Conservation (phyloP, 1,140 invertebrate species). For the Elymnias hypermnestra region DNA sequence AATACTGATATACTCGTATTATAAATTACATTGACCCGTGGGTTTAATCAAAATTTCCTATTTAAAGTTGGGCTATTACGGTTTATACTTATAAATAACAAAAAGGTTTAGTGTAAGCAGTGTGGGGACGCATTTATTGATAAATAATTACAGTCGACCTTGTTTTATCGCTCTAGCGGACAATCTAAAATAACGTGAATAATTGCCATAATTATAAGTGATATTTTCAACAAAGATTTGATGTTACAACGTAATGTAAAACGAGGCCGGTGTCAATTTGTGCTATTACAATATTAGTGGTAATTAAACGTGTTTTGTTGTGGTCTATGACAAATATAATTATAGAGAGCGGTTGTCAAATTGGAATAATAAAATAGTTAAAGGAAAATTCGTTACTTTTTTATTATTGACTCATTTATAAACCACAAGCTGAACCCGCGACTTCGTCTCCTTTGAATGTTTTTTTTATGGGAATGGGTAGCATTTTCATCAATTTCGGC, state of each 20-base stretch:
- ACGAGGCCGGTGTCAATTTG: constrained; percentile 9
- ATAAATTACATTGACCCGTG: constrained; percentile 37
- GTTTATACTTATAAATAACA: constrained; percentile 7
- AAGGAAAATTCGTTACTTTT: no score
- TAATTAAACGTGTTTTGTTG: constrained; percentile 15
- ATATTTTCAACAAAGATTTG: constrained; percentile 6
- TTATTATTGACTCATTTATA: no score
- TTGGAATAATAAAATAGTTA: constrained; percentile 21
- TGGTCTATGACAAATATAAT: constrained; percentile 16
- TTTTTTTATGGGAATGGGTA: no score
- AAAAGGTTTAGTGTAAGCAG: constrained; percentile 5
- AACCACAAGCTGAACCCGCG: no score
- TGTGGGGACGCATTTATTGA: constrained; percentile 2
- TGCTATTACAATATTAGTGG: constrained; percentile 12
- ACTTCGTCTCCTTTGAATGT: no score
- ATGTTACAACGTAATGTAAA: constrained; percentile 15
- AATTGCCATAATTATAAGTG: constrained; percentile 27
- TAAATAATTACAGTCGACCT: constrained; percentile 9
- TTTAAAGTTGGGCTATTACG: constrained; percentile 2
- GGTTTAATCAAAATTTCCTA: constrained; percentile 23
- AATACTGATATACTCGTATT: constrained; percentile 35
- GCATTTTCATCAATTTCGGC: no score
- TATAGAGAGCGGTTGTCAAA: constrained; percentile 7
- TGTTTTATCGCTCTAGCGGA: background rate
- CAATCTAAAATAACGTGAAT: constrained; percentile 5